Conservation (phyloP, 2,113 vertebrate species). For the Ceyx margarethae region DNA sequence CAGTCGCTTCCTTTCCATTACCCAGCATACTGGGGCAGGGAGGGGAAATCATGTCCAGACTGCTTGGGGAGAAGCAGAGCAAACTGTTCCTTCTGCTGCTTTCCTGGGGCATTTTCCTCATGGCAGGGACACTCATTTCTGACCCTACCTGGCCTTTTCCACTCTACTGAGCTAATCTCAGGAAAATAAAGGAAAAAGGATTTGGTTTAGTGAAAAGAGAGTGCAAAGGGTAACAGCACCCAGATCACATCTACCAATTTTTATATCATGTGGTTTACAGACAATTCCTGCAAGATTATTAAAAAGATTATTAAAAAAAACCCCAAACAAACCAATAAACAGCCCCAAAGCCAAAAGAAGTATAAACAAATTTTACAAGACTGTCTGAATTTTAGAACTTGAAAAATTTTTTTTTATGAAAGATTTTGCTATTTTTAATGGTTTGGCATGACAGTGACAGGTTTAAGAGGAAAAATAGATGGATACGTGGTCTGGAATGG, state of each 20-base stretch:
- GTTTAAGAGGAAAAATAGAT: not conserved
- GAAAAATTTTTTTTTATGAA: not conserved
- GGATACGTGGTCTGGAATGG: not conserved
- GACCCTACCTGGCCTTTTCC: not conserved
- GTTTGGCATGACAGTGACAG: not conserved
- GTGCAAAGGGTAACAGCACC: not conserved
- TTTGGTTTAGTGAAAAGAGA: not conserved
- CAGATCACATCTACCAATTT: not conserved
- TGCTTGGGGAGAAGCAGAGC: not conserved
- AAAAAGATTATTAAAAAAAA: not conserved
- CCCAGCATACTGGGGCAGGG: accelerated
- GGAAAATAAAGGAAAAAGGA: not conserved
- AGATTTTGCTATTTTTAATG: not conserved
- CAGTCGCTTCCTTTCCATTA: not conserved
- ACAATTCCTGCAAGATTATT: not conserved
- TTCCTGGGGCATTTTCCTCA: not conserved
- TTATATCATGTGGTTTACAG: not conserved
- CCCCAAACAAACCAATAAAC: not conserved
- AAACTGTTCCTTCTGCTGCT: not conserved
- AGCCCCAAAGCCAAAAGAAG: not conserved
- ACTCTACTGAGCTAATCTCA: accelerated
- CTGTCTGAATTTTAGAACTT: not conserved
- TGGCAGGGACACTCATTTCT: not conserved
- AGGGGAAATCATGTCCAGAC: no score
- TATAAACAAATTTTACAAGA: not conserved